Evolutionary conservation across 2,888 invertebrate genomes (phyloP).

Genomic region (Eurytoma californica): DNA sequence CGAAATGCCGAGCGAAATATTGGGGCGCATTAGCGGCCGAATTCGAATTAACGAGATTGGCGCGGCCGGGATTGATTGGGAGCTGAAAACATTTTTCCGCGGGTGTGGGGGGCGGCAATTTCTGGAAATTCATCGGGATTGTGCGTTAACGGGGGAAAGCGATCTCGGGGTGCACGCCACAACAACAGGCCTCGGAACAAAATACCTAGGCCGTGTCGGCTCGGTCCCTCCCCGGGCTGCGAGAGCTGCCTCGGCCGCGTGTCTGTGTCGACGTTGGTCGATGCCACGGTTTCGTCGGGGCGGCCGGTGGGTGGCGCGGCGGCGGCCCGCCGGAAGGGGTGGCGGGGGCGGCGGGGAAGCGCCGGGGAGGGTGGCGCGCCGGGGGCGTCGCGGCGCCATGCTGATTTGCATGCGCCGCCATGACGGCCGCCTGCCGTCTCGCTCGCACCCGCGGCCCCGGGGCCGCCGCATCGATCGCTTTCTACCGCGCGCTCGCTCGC

Average conservation of each 20-base stretch:
- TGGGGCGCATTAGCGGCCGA: background rate
- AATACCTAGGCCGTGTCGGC: constrained; percentile 67
- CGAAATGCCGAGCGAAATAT: no score
- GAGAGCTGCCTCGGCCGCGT: constrained; percentile 62
- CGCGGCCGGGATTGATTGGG: background rate
- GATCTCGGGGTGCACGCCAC: constrained; percentile 12
- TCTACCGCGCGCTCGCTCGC: constrained; percentile 60
- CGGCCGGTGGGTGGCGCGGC: constrained; percentile 52
- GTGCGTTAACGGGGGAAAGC: constrained; percentile 16
- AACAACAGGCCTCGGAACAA: constrained; percentile 59
- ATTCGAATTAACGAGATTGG: background rate
- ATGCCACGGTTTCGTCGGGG: constrained; percentile 70
- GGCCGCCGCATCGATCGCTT: constrained; percentile 77
- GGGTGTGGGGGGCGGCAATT: constrained; percentile 1
- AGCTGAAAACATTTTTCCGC: constrained; percentile 3
- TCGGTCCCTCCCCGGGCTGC: constrained; percentile 55
- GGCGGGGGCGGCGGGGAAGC: constrained; percentile 55
- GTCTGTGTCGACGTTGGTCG: constrained; percentile 65
- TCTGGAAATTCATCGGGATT: constrained; percentile 47
- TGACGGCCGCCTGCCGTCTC: constrained; percentile 70
- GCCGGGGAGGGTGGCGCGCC: constrained; percentile 59
- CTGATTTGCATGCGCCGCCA: constrained; percentile 81
- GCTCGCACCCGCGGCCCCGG: constrained; percentile 51
- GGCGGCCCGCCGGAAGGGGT: background rate
- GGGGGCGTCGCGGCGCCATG: constrained; percentile 78